Conservation (phyloP, 64 coral and sea anemone species). For the Pachyseris speciosa region DNA sequence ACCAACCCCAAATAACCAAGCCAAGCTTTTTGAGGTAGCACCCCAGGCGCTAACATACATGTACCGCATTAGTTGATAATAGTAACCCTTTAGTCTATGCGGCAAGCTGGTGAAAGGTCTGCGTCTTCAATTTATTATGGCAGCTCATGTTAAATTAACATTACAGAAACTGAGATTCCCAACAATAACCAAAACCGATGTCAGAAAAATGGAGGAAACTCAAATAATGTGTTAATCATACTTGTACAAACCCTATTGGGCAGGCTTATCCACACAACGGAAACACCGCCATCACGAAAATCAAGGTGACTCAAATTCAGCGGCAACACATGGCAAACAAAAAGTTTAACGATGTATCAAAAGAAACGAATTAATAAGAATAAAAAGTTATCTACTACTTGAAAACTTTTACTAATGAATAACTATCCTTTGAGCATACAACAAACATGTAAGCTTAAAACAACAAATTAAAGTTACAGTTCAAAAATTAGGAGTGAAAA, state of each 20-base stretch:
- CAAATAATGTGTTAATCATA: neutral
- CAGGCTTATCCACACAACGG: neutral
- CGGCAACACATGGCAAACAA: neutral
- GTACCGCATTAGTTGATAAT: no score
- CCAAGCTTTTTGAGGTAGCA: no score
- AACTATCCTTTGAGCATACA: no score
- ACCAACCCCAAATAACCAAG: no score
- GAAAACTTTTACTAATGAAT: neutral
- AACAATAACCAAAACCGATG: neutral
- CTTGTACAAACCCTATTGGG: constrained; percentile 4
- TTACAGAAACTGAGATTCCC: neutral
- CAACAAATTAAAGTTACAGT: neutral
- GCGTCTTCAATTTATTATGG: no score
- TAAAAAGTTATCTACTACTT: no score
- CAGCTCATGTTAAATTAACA: no score
- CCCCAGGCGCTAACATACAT: no score
- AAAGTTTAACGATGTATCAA: neutral
- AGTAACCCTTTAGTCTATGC: no score
- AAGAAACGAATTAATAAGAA: neutral
- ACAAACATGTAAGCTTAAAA: no score
- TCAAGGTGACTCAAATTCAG: neutral
- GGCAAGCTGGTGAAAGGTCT: no score
- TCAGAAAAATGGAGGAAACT: neutral
- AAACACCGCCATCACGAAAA: neutral
- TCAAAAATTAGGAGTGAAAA: neutral